phyloP scores from a whole-genome alignment of 2,888 invertebrate genomes.

The Anthophora plumipes region DNA sequence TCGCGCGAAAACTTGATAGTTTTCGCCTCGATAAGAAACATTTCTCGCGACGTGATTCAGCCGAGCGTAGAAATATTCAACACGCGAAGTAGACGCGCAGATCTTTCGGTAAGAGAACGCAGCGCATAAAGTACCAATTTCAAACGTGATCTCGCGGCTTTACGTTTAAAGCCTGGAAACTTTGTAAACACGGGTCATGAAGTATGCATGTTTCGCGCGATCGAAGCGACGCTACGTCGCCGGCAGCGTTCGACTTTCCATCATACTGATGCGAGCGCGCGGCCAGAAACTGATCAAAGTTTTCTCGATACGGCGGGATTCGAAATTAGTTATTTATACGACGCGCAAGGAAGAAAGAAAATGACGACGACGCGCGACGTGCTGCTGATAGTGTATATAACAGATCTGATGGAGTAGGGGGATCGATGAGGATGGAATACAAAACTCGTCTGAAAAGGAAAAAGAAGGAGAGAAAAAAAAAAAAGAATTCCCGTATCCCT shows the following conservation, averaged over 20 bases:
- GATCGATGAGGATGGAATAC: not conserved
- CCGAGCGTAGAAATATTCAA: not conserved
- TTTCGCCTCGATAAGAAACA: no score
- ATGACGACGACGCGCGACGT: slow-evolving; percentile 20
- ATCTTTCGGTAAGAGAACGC: not conserved
- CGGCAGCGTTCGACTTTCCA: slow-evolving; percentile 33
- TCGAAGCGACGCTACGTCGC: slow-evolving; percentile 46
- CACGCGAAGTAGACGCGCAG: no score
- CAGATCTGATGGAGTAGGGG: not conserved
- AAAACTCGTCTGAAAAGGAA: no score
- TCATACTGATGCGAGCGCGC: slow-evolving; percentile 39
- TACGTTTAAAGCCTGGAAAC: slow-evolving; percentile 52
- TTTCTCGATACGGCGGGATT: slow-evolving; percentile 80
- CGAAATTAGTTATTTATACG: slow-evolving; percentile 81
- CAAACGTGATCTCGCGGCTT: slow-evolving; percentile 31
- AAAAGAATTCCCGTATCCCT: no score
- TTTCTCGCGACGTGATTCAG: not conserved
- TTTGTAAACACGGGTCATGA: slow-evolving; percentile 65
- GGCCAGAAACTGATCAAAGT: slow-evolving; percentile 79
- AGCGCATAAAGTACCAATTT: slow-evolving; percentile 23
- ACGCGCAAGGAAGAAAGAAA: slow-evolving; percentile 48
- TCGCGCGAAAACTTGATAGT: no score
- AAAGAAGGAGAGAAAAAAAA: no score
- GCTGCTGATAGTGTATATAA: slow-evolving; percentile 9
- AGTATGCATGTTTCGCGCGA: slow-evolving; percentile 73